Percentiles rank a stretch among this genome's conserved stretches.
Conservation (phyloP, 2,888 invertebrate species). For the Erebia palarica region DNA sequence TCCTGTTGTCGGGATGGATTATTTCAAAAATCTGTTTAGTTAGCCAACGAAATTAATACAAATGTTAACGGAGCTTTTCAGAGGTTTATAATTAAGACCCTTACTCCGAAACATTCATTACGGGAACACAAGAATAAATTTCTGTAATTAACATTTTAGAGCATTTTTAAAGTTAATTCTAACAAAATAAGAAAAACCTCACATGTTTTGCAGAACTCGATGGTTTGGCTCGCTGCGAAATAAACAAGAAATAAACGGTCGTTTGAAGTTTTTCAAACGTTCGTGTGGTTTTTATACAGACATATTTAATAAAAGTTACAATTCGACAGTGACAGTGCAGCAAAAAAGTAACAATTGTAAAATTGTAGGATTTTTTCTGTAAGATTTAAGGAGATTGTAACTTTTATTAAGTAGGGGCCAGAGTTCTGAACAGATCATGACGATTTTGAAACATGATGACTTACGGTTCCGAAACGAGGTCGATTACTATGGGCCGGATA, state of each 20-base stretch:
- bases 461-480: too few relatives aligned
- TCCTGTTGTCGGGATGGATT: background rate
- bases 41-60: background rate
- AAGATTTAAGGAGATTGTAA: background rate
- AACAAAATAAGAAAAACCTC: background rate
- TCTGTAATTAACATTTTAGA: background rate
- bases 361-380: too few relatives aligned
- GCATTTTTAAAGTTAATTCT: background rate
- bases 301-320: too few relatives aligned
- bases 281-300: background rate
- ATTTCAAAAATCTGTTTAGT: background rate
- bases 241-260: slow-evolving; percentile 1
- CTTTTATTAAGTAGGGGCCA: background rate
- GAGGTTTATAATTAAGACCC: background rate
- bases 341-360: too few relatives aligned
- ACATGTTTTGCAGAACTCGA: background rate
- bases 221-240: background rate
- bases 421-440: too few relatives aligned
- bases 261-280: slow-evolving; percentile 12
- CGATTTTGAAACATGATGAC: too few relatives aligned
- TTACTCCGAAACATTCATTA: background rate
- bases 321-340: too few relatives aligned
- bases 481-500: too few relatives aligned
- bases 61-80: background rate
- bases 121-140: background rate